Evolutionary conservation across 2,888 invertebrate species (phyloP).

Genomic region (Drosophila mettleri): DNA sequence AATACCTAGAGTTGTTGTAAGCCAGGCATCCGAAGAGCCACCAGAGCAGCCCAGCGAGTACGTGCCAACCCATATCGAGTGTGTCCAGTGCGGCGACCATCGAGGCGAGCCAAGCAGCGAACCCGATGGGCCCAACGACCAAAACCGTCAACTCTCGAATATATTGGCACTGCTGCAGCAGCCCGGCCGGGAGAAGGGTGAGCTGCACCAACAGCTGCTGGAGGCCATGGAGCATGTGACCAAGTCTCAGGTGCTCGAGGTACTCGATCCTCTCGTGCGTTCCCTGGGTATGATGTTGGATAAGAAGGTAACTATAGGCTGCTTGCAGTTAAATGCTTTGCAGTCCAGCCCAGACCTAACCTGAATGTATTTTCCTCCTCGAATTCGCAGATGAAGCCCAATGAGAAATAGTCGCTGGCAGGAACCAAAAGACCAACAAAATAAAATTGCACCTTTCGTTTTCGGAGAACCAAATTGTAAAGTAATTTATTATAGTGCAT

Average conservation of each 20-base stretch:
- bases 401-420: conserved; percentile 4
- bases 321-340: neutral
- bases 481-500: conserved; percentile 14
- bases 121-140: neutral
- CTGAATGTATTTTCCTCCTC: neutral
- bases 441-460: conserved; percentile 12
- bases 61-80: conserved; percentile 58
- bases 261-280: conserved; percentile 75
- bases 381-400: conserved; percentile 7
- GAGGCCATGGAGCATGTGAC: conserved; percentile 79
- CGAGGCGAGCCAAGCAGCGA: conserved; percentile 40
- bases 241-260: conserved; percentile 69
- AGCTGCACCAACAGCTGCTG: conserved; percentile 63
- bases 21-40: conserved; percentile 1
- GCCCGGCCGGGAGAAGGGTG: conserved; percentile 14
- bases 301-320: conserved; percentile 39
- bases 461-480: conserved; percentile 38
- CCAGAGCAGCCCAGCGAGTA: conserved; percentile 32
- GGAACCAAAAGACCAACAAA: neutral
- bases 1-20: neutral
- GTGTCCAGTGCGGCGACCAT: conserved; percentile 40
- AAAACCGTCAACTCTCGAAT: conserved; percentile 19
- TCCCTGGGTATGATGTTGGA: conserved; percentile 60
- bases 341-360: neutral
- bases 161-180: conserved; percentile 38